Percentiles rank a stretch among this genome's conserved stretches.
Evolutionary conservation across 2,797 vertebrate species (phyloP).

Genomic region (Acanthurus tractus): DNA sequence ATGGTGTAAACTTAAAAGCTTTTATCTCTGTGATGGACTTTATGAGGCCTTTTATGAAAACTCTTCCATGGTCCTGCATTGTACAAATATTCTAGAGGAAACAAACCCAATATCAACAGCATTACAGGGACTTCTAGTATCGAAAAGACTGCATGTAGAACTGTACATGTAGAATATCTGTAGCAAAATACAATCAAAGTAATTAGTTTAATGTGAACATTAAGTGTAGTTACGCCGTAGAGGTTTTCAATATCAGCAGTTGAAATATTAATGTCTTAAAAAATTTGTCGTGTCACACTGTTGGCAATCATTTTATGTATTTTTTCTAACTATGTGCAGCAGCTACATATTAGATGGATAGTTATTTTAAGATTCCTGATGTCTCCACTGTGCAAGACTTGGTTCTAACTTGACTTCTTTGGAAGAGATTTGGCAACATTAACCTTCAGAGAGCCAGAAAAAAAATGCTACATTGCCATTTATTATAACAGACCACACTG

Average conservation of each 20-base stretch:
- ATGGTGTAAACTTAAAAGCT: slow-evolving; percentile 17
- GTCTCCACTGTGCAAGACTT: neutral
- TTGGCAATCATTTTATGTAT: neutral
- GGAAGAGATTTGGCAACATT: neutral
- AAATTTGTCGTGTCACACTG: neutral
- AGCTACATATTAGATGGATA: too few relatives aligned
- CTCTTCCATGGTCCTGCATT: neutral
- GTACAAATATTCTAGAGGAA: neutral
- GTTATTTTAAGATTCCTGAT: neutral
- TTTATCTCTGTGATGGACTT: neutral
- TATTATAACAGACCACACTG: neutral
- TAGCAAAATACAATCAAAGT: neutral
- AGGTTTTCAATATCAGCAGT: too few relatives aligned
- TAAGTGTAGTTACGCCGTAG: neutral
- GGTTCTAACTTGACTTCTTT: neutral
- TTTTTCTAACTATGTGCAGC: too few relatives aligned
- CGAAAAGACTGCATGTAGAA: neutral
- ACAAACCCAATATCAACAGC: too few relatives aligned
- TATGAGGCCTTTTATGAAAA: neutral
- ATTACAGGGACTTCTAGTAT: neutral
- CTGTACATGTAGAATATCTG: neutral
- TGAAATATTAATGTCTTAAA: too few relatives aligned
- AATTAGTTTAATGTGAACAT: neutral
- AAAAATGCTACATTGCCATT: neutral
- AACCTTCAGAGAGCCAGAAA: neutral